Evolutionary conservation across 2,888 invertebrate genomes (phyloP).

Genomic region (Ommatoiulus sabulosus): DNA sequence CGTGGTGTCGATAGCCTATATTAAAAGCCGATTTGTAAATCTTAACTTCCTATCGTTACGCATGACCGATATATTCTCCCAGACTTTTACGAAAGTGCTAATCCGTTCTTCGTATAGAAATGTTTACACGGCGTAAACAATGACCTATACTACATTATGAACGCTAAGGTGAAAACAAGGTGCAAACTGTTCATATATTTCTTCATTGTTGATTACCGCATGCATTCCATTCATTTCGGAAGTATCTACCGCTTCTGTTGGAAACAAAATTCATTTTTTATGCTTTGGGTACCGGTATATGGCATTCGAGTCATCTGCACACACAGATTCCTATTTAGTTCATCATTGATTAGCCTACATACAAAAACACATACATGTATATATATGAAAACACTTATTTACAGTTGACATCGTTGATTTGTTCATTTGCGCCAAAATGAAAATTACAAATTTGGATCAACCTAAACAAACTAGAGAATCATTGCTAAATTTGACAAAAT

Average conservation of each 20-base stretch:
- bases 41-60: neutral
- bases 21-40: neutral
- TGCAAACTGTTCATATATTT: neutral
- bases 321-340: neutral
- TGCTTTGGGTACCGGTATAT: too few relatives aligned
- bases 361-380: neutral
- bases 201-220: neutral
- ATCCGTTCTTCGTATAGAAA: constrained; percentile 5
- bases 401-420: neutral
- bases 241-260: neutral
- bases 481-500: neutral
- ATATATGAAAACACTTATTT: neutral
- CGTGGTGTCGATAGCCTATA: constrained; percentile 5
- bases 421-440: neutral
- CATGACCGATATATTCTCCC: constrained; percentile 31
- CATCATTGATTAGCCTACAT: too few relatives aligned
- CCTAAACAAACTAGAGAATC: neutral
- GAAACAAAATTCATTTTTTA: neutral
- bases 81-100: constrained; percentile 31
- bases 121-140: neutral
- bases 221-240: constrained; percentile 9
- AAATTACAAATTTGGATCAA: neutral
- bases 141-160: neutral
- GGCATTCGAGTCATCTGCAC: neutral
- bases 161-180: constrained; percentile 17